These are phyloP conservation scores for Zaprionus davidi DNA, from an alignment of 1,140 invertebrate genomes.

Conservation along the genomic window DNA sequence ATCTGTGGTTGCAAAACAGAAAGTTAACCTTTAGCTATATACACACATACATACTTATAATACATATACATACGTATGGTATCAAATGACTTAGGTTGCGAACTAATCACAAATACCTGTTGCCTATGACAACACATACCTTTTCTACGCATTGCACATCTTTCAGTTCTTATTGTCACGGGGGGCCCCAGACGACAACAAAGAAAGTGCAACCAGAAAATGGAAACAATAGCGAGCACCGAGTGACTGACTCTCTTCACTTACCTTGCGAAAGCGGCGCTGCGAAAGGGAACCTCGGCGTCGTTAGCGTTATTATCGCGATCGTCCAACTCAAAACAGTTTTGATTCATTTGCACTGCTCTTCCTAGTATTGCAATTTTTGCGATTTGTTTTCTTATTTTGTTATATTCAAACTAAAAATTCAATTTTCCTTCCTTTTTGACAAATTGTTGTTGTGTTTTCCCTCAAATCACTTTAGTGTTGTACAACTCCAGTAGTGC, in stretches of 20 bases:
- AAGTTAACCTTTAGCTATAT: neutral
- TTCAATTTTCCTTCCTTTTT: slow-evolving; percentile 32
- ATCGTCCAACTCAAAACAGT: slow-evolving; percentile 13
- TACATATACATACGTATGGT: neutral
- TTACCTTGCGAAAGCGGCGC: slow-evolving; percentile 31
- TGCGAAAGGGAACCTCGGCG: slow-evolving; percentile 22
- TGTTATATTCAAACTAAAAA: neutral
- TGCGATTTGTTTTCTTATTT: slow-evolving; percentile 15
- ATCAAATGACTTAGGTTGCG: slow-evolving; percentile 21
- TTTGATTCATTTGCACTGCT: slow-evolving; percentile 30
- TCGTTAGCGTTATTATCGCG: slow-evolving; percentile 36
- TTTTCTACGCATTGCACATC: neutral
- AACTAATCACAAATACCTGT: slow-evolving; percentile 12
- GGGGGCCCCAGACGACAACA: slow-evolving; percentile 10
- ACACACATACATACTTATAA: neutral
- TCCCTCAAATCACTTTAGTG: slow-evolving; percentile 29
- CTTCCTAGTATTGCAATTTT: slow-evolving; percentile 10
- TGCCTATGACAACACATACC: neutral
- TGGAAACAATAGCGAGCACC: slow-evolving; percentile 27
- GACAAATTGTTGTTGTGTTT: slow-evolving; percentile 42
- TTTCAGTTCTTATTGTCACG: neutral
- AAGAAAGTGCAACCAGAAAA: slow-evolving; percentile 42
- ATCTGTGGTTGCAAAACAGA: slow-evolving; percentile 6
- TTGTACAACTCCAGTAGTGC: slow-evolving; percentile 4
- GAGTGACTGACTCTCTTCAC: neutral